Base-by-base conservation (phyloP, 2,113 vertebrate genomes). In the Callospermophilus lateralis region DNA sequence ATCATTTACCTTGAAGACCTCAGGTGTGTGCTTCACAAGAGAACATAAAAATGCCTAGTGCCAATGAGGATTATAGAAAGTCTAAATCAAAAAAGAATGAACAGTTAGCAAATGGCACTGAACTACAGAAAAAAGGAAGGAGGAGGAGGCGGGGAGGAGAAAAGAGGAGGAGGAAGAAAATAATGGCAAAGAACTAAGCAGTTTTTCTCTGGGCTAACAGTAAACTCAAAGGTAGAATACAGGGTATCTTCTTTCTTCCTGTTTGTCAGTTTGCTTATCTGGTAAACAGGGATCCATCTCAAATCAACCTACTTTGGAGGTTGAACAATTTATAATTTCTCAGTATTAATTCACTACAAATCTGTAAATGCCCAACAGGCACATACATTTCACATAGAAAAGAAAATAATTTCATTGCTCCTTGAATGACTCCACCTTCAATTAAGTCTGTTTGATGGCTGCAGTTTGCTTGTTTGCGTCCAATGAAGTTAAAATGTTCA, bases 391-490 rank as follows among this genome's bases (percentile, higher is more conserved):
- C 51, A 7, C 68, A 73, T 2, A 80, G 34, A 68, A 79, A 90
- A 67, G 51, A 70, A 95, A 87, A 67, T 55, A 42, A 6, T 6
- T 34, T 85, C 4, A 30, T 48, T 90, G 30, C 16, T 65, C 34
- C 37, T 34, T 6, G 3, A 94, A 89, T 67, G 17, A 78, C 78
- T 96, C 42, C 39, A 26, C 32, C 17, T 48, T 45, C 45, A 65
- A 17, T 80, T 48, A 89, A 48, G 42, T 76, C 3, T 55, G 19
- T 51, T 39, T 88, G 12, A 74, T 16, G 22, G 1, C 58, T 65
- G 11, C 55, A 65, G 90, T 94, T 95, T 55, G 19, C 55, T 79
- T 55, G 34, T 34, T 70, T 90, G 45, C 39, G 89, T 94, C 45
- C 53, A 72, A 2, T 48, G n/a, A 95, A 58, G 34, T 80, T 76